Percentiles rank a stretch among this genome's conserved stretches.
phyloP scores from a whole-genome alignment of 1,140 invertebrate species.

The Orius insidiosus region DNA sequence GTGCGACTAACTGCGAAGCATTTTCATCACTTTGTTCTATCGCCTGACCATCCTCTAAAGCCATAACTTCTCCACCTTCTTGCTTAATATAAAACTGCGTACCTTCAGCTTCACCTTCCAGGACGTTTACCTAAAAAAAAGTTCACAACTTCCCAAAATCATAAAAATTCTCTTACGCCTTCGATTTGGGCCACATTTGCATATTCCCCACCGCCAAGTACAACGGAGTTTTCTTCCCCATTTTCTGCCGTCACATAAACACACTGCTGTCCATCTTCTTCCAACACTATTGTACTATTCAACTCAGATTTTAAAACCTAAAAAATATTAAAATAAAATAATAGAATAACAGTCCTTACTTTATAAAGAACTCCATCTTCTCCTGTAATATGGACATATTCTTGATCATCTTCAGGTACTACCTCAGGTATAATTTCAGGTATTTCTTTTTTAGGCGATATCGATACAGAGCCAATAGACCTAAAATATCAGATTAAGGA shows the following conservation, averaged over 20 bases:
- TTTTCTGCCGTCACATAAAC: slow-evolving; percentile 45
- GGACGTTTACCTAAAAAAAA: slow-evolving; percentile 12
- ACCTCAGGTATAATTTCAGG: not conserved
- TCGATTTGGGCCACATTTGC: too few species aligned
- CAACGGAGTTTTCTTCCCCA: slow-evolving; percentile 33
- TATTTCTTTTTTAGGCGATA: slow-evolving; percentile 13
- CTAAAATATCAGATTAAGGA: not conserved
- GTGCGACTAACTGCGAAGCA: slow-evolving; percentile 55
- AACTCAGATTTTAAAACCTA: slow-evolving; percentile 37
- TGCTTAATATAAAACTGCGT: slow-evolving; percentile 38
- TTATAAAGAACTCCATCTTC: slow-evolving; percentile 35
- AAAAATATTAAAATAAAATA: slow-evolving; percentile 5
- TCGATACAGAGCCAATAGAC: slow-evolving; percentile 13
- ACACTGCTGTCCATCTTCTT: slow-evolving; percentile 50
- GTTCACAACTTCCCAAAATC: not conserved
- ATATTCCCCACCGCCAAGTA: slow-evolving; percentile 21
- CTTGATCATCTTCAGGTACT: slow-evolving; percentile 17
- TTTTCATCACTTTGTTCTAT: slow-evolving; percentile 23
- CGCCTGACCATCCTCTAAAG: slow-evolving; percentile 30
- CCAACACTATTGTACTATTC: slow-evolving; percentile 31
- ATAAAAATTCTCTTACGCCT: not conserved
- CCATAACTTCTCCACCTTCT: slow-evolving; percentile 27
- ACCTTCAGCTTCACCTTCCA: slow-evolving; percentile 19
- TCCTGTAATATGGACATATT: slow-evolving; percentile 32
- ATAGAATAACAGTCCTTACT: slow-evolving; percentile 26